These are phyloP conservation scores for Sisyra terminalis DNA, from an alignment of 2,888 invertebrate species.

Conservation along the genomic window DNA sequence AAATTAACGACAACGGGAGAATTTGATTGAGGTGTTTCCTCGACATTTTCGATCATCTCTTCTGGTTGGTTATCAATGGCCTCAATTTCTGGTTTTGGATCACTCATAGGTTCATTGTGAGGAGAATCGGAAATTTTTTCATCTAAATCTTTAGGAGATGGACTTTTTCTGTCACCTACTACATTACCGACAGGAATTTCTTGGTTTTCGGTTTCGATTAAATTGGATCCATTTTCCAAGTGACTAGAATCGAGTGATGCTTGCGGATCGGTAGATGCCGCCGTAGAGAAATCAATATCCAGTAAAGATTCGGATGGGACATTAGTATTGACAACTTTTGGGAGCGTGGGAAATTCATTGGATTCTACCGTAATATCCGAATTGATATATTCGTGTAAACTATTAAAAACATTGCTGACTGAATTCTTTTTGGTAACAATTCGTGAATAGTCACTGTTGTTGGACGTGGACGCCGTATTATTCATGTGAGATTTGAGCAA, in stretches of 20 bases:
- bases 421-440: slow-evolving; percentile 17
- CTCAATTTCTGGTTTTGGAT: not conserved
- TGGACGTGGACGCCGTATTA: not conserved
- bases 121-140: not conserved
- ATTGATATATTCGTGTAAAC: slow-evolving; percentile 42
- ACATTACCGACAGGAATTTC: too few species aligned
- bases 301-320: too few species aligned
- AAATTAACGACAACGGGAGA: too few species aligned
- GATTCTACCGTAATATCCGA: slow-evolving; percentile 21
- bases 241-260: too few species aligned
- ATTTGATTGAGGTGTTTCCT: too few species aligned
- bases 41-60: not conserved
- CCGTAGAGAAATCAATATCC: too few species aligned
- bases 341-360: slow-evolving; percentile 2
- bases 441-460: not conserved
- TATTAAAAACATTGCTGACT: slow-evolving; percentile 45
- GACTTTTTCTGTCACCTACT: too few species aligned
- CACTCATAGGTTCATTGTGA: not conserved
- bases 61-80: not conserved
- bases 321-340: too few species aligned
- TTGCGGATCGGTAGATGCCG: too few species aligned
- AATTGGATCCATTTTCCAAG: too few species aligned
- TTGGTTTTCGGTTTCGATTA: too few species aligned
- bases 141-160: too few species aligned
- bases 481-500: slow-evolving; percentile 7